phyloP scores from a whole-genome alignment of 2,797 vertebrate species.

The Enoplosus armatus region DNA sequence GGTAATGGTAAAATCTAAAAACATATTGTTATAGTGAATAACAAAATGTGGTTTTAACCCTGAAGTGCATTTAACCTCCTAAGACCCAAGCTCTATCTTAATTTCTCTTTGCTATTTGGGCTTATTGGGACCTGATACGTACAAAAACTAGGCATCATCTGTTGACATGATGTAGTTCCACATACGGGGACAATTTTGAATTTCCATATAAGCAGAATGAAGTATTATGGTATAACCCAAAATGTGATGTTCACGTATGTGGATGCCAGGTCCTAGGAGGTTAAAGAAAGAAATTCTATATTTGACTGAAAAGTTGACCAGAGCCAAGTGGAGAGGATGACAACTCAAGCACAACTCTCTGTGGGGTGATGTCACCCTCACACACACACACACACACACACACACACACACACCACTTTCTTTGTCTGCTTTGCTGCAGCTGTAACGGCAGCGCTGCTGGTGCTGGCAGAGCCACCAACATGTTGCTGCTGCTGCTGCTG shows the following conservation, averaged over 20 bases:
- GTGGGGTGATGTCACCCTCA: slow-evolving; percentile 53
- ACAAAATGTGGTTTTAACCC: slow-evolving; percentile 1
- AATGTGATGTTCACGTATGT: no score
- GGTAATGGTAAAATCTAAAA: not conserved
- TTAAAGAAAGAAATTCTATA: no score
- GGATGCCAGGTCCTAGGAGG: no score
- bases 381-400: slow-evolving; percentile 39
- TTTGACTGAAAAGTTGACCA: not conserved
- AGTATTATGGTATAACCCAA: no score
- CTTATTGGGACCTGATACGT: no score
- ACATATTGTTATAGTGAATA: not conserved
- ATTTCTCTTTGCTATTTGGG: no score
- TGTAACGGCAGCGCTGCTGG: slow-evolving; percentile 26
- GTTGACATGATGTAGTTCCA: no score
- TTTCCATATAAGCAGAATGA: no score
- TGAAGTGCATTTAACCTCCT: no score
- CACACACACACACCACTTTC: slow-evolving; percentile 45
- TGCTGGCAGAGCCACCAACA: slow-evolving; percentile 37
- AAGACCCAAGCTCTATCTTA: no score
- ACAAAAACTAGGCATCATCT: no score
- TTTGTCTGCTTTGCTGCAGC: slow-evolving; percentile 53
- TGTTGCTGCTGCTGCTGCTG: slow-evolving; percentile 32
- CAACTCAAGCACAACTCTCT: slow-evolving; percentile 18
- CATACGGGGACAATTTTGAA: no score
- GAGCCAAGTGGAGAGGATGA: slow-evolving; percentile 4